Conservation (phyloP, 1,140 invertebrate genomes). For the Zaprionus tsacasi region DNA sequence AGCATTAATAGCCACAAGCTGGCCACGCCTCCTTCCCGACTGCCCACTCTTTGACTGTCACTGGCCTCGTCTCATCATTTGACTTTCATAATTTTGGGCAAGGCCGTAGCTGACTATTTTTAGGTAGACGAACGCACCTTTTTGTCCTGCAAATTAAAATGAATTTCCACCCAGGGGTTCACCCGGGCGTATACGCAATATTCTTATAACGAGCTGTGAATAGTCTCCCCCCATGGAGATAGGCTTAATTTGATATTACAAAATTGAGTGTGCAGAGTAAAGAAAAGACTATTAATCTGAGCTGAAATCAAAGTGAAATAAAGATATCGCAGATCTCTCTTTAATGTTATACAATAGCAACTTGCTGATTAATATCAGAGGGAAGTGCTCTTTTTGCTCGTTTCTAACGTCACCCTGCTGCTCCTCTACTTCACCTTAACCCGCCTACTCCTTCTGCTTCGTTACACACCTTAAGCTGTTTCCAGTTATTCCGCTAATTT, state of each 20-base stretch:
- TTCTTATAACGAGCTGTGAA: slow-evolving; percentile 73
- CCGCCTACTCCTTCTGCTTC: not conserved
- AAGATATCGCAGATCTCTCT: not conserved
- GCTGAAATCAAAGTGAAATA: not conserved
- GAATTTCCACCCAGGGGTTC: slow-evolving; percentile 54
- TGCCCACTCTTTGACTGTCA: not conserved
- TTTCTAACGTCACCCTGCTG: not conserved
- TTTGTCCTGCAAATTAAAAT: slow-evolving; percentile 63
- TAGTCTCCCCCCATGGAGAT: slow-evolving; percentile 8
- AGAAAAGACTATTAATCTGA: not conserved
- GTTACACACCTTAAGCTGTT: not conserved
- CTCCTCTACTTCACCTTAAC: not conserved
- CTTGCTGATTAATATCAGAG: not conserved
- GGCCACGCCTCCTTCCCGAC: not conserved
- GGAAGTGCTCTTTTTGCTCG: not conserved
- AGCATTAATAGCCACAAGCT: slow-evolving; percentile 23
- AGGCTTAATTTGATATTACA: slow-evolving; percentile 66
- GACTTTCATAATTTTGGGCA: slow-evolving; percentile 62
- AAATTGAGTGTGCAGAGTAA: slow-evolving; percentile 42
- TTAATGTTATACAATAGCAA: not conserved
- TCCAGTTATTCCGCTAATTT: not conserved
- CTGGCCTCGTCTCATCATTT: not conserved
- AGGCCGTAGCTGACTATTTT: slow-evolving; percentile 68
- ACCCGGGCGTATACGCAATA: slow-evolving; percentile 67
- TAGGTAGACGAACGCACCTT: slow-evolving; percentile 50